Evolutionary conservation across 2,888 invertebrate species (phyloP).

Genomic region (Dorcus hopei): DNA sequence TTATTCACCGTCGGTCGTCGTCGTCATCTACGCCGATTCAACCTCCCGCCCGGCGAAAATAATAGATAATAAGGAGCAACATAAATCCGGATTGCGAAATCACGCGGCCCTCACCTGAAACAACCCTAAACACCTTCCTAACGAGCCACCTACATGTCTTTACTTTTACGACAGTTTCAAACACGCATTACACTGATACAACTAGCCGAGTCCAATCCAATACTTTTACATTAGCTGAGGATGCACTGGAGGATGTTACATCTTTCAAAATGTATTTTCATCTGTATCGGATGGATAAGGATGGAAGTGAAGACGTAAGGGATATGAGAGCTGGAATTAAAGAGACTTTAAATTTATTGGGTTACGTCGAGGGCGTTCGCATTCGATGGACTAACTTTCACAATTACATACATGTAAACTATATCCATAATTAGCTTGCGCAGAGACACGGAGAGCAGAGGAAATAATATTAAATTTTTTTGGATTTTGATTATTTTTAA

Average conservation of each 20-base stretch:
- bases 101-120: not conserved
- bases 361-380: not conserved
- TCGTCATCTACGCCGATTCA: too few species aligned
- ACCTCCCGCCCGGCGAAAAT: too few species aligned
- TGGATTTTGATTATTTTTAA: too few species aligned
- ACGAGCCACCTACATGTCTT: slow-evolving; percentile 31
- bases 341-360: slow-evolving; percentile 14
- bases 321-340: not conserved
- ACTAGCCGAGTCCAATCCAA: slow-evolving; percentile 11
- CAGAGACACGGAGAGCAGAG: too few species aligned
- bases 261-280: slow-evolving; percentile 4
- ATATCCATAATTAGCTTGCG: too few species aligned
- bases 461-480: too few species aligned
- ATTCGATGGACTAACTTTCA: slow-evolving; percentile 9
- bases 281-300: not conserved
- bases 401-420: slow-evolving; percentile 2
- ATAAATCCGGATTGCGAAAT: too few species aligned
- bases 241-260: not conserved
- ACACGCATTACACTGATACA: slow-evolving; percentile 33
- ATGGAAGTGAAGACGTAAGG: not conserved
- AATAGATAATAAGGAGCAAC: too few species aligned
- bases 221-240: slow-evolving; percentile 1
- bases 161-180: slow-evolving; percentile 34
- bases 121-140: slow-evolving; percentile 27
- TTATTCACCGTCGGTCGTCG: too few species aligned